Evolutionary conservation across 2,888 invertebrate genomes (phyloP).

Genomic region (Euclidia mi): DNA sequence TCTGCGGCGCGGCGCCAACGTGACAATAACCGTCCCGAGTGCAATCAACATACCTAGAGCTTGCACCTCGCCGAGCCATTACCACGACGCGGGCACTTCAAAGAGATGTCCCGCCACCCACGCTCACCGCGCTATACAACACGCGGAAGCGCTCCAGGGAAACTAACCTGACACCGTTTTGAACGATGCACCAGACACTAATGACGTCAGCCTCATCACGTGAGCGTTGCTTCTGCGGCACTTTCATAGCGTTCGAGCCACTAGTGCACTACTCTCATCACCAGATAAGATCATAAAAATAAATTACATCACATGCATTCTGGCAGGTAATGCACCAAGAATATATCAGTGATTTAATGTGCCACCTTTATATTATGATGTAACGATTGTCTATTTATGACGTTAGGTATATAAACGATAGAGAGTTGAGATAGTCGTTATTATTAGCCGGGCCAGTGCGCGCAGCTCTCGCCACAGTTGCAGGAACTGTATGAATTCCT

Average conservation of each 20-base stretch:
- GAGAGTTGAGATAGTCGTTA: conserved; percentile 6
- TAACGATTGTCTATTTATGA: too few species aligned
- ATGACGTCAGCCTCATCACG: not conserved
- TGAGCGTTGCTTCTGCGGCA: not conserved
- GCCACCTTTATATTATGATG: too few species aligned
- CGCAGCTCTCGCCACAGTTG: conserved; percentile 4
- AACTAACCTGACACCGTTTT: conserved; percentile 3
- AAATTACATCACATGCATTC: too few species aligned
- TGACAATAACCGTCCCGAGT: conserved; percentile 54
- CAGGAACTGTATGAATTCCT: conserved; percentile 21
- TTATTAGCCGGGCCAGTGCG: conserved; percentile 34
- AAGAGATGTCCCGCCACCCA: too few species aligned
- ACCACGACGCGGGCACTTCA: too few species aligned
- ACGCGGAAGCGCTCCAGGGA: conserved; percentile 6
- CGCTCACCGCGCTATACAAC: not conserved
- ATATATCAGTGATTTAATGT: too few species aligned
- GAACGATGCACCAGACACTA: not conserved
- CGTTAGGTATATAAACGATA: too few species aligned
- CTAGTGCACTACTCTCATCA: too few species aligned
- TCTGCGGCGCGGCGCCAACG: conserved; percentile 58
- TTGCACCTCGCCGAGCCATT: conserved; percentile 19
- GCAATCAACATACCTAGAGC: conserved; percentile 47
- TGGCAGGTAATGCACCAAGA: too few species aligned
- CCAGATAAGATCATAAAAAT: too few species aligned
- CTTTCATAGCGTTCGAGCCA: too few species aligned